Evolutionary conservation across 2,797 vertebrate species (phyloP).

Genomic region (Phyllotis vaccarum): DNA sequence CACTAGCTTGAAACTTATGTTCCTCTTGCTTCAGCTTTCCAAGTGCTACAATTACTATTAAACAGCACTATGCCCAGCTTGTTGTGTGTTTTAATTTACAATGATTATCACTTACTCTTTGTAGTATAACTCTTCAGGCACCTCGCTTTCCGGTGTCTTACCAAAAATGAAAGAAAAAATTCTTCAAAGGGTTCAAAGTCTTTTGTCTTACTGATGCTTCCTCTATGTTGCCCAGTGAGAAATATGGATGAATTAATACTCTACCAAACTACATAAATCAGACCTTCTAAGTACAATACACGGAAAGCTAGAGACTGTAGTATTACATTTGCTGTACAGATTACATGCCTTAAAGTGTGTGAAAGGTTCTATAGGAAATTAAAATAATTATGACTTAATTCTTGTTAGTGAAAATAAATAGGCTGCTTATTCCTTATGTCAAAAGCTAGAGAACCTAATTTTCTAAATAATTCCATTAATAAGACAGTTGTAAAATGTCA

Average conservation of each 20-base stretch:
- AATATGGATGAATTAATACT: conserved; percentile 14
- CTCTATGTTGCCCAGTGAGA: neutral
- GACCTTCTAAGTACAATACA: neutral
- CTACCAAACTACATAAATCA: conserved; percentile 15
- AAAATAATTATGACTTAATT: conserved; percentile 51
- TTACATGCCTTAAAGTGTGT: neutral
- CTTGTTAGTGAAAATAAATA: conserved; percentile 62
- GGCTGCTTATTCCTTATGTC: neutral
- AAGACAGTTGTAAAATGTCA: neutral
- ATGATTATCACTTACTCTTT: conserved; percentile 12
- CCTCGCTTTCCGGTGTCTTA: neutral
- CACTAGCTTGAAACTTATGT: neutral
- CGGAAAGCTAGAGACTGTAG: neutral
- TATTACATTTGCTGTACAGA: neutral
- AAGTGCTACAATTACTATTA: neutral
- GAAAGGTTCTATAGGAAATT: conserved; percentile 26
- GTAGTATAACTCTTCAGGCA: neutral
- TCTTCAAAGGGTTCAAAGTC: neutral
- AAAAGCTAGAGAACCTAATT: neutral
- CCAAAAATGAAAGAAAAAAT: conserved; percentile 33
- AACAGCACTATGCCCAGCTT: neutral
- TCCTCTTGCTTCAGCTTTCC: neutral
- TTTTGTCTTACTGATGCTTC: neutral
- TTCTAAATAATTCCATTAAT: neutral
- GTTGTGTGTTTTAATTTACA: conserved; percentile 3